These are phyloP conservation scores for Mycetomoellerius zeteki DNA, from an alignment of 1,140 invertebrate species.

Conservation along the genomic window DNA sequence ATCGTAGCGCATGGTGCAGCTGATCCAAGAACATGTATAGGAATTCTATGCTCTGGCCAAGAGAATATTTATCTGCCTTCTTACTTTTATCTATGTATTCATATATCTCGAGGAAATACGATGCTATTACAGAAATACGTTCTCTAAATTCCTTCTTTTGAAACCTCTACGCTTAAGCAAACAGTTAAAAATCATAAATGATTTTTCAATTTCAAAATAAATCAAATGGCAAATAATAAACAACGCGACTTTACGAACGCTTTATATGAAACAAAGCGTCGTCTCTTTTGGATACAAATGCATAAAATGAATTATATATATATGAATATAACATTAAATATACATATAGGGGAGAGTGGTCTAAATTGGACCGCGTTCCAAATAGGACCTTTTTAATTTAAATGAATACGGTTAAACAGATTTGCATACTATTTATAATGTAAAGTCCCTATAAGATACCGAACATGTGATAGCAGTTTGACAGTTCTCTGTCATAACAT, in stretches of 20 bases:
- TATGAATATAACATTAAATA: no score
- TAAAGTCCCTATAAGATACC: no score
- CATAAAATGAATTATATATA: background rate
- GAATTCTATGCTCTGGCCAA: background rate
- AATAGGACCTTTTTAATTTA: no score
- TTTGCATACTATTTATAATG: no score
- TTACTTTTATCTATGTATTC: background rate
- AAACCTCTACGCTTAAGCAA: no score
- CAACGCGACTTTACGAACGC: background rate
- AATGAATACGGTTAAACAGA: no score
- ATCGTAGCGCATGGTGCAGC: slow-evolving; percentile 7
- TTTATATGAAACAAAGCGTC: background rate
- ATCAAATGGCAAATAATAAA: background rate
- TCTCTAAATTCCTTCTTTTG: background rate
- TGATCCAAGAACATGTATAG: slow-evolving; percentile 16
- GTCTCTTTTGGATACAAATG: background rate
- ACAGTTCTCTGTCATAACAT: no score
- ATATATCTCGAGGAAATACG: background rate
- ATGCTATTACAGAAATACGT: background rate
- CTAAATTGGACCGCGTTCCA: no score
- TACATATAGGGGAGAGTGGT: no score
- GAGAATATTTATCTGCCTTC: slow-evolving; percentile 34
- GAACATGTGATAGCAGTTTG: no score
- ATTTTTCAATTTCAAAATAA: background rate
- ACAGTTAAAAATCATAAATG: background rate